Base-by-base conservation (phyloP, 2,888 invertebrate genomes). In the Drosophila phalerata region DNA sequence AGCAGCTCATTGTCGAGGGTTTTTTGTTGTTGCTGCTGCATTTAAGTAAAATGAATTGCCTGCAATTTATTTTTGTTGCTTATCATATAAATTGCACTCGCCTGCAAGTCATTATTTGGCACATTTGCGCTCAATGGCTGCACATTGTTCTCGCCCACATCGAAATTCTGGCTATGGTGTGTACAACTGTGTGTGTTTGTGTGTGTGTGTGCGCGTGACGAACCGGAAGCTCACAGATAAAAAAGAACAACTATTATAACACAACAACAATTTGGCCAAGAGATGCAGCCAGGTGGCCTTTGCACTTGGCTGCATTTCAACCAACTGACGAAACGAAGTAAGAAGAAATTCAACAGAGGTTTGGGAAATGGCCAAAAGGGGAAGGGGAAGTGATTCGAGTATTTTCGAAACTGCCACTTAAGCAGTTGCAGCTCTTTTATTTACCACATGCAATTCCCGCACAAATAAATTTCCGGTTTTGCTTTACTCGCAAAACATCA, bases 61-160 rank as follows among this genome's bases (percentile, higher is more conserved):
- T 84, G 87, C 87, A 74, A 89, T 86, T 86, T 86, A 88, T 89
- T 89, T 88, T 88, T 81, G 88, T 89, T 88, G 88, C 86, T 86
- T 86, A 86, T 86, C 86, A 86, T 89, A 86, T 89, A 86, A 89
- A 88, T 88, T 86, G 90, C 90, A 86, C 87, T 89, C 88, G 77
- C 89, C 79, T 86, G 88, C 88, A 86, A 86, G 90, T 89, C 85
- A 86, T 86, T 86, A 86, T 89, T 86, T 86, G 86, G 90, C 90
- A 86, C 90, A 86, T 86, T 86, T 89, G 81, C 89, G 85, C 88
- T 77, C 89, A 82, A 89, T 85, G 88, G 83, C 70, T 85, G 85
- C 86, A 89, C 84, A 89, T 85, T 87, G 85, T 67, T 78, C 65
- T 62, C 65, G 48, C 65, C 79, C 79, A 79, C 76, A 66, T 37